Evolutionary conservation across 2,888 invertebrate genomes (phyloP), one percentile per base, ranked within the genome.

Genomic region (Pedicia rivosa): DNA sequence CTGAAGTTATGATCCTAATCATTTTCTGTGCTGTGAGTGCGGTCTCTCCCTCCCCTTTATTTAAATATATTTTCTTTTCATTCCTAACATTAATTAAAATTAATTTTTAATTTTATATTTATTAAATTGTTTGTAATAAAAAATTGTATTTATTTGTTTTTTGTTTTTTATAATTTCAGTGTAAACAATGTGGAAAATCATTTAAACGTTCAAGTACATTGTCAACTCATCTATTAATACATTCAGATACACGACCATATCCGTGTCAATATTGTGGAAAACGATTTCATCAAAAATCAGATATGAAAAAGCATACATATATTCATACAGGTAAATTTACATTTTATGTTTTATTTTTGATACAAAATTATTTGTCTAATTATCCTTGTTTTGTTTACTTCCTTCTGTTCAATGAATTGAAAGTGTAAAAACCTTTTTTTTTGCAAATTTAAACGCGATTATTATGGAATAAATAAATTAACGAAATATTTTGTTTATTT

Each of bases 261-360:
- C 94, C 95, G n/a, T 97, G 95, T 60, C 88, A 90, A 59, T 97
- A 90, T 63, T 97, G 97, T 59, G 62, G 62, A 40, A 61, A 61
- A 44, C 54, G 62, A 35, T 61, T 61, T 46, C 61, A 61, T 46
- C 61, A 61, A 35, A 61, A 61, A 48, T 61, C 61, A 40, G 97
- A 98, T 62, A 97, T 98, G 97, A 98, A 98, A 70, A 98, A 98
- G 56, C 97, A 98, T 64, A 97, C 95, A n/a, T 97, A 95, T 56
- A 97, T 84, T 46, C 84, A 84, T 56, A 86, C 84, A 49, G 84
- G 84, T 84, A 54, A 74, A 79, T 69, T 43, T 16, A 7, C 19
- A 4, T 22, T 34, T 34, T 19, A 12, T 14, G n/a, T 12, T 34
- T 22, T 7, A 32, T 19, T 19, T 10, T 10, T 32, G 9, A 17